Conservation (phyloP, 2,888 invertebrate genomes). For the Eurytoma californica region DNA sequence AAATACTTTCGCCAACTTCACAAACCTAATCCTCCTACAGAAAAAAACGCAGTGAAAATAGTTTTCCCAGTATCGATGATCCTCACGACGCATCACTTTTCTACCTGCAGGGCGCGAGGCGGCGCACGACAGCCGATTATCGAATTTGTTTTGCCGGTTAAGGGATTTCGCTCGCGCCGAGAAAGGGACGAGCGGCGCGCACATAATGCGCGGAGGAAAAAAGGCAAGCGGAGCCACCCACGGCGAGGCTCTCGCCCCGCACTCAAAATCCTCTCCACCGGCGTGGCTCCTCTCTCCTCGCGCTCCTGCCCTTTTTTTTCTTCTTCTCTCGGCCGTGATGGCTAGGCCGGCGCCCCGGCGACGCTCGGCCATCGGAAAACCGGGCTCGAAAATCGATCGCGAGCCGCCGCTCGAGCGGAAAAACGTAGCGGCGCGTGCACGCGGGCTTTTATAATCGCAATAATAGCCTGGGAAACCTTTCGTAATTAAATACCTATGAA, state of each 20-base stretch:
- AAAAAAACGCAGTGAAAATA: too few relatives aligned
- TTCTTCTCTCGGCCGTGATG: neutral
- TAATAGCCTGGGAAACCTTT: too few relatives aligned
- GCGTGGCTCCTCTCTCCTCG: neutral
- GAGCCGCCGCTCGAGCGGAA: slow-evolving; percentile 5
- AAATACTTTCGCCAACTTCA: too few relatives aligned
- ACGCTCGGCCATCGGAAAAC: neutral
- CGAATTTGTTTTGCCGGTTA: slow-evolving; percentile 58
- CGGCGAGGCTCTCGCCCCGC: slow-evolving; percentile 30
- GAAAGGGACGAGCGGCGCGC: slow-evolving; percentile 8
- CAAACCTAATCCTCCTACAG: too few relatives aligned
- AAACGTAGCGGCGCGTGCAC: slow-evolving; percentile 8
- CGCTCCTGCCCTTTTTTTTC: neutral
- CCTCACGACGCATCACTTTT: slow-evolving; percentile 4
- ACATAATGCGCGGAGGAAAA: slow-evolving; percentile 32
- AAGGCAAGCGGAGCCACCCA: slow-evolving; percentile 43
- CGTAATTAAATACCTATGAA: too few relatives aligned
- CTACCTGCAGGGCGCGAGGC: slow-evolving; percentile 20
- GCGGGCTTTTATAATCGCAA: neutral
- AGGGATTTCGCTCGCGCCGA: slow-evolving; percentile 55
- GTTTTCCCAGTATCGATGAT: slow-evolving; percentile 1
- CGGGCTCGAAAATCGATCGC: slow-evolving; percentile 1
- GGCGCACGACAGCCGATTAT: slow-evolving; percentile 55
- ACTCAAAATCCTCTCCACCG: neutral
- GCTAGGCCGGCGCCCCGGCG: neutral